A percentile compares a stretch with the other conserved stretches of the same genome.
phyloP scores from a whole-genome alignment of 2,113 vertebrate genomes.

The Menura novaehollandiae region DNA sequence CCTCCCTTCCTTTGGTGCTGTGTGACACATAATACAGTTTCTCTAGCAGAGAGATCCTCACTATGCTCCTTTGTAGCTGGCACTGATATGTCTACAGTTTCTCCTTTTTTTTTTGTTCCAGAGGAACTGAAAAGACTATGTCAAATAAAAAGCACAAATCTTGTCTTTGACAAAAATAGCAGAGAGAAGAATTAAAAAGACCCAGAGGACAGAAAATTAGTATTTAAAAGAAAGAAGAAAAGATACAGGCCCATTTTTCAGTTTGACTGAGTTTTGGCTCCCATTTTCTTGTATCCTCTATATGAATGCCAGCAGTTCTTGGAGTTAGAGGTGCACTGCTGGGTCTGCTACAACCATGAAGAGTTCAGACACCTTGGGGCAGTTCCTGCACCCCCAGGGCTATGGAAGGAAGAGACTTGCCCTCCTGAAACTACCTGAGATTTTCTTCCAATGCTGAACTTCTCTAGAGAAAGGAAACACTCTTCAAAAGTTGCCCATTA shows the following conservation, averaged over 20 bases:
- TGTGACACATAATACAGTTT: not conserved
- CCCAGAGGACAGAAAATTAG: not conserved
- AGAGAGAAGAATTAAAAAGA: not conserved
- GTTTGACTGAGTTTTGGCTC: not conserved
- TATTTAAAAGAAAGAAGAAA: not conserved
- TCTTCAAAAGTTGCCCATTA: not conserved
- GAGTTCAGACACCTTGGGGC: not conserved
- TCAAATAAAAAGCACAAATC: not conserved
- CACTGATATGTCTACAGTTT: not conserved
- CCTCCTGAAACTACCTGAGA: not conserved
- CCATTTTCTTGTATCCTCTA: not conserved
- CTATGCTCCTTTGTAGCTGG: not conserved
- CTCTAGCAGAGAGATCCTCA: not conserved
- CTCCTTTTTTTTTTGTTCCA: not conserved
- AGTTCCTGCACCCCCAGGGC: not conserved
- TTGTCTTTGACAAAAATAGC: conserved; percentile 21
- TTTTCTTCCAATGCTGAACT: not conserved
- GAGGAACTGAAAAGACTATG: not conserved
- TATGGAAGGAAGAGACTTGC: not conserved
- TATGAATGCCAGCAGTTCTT: not conserved
- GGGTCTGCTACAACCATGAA: not conserved
- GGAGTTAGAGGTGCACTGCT: not conserved
- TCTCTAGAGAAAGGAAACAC: not conserved
- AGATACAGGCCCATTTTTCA: not conserved
- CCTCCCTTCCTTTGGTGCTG: not conserved